A percentile compares a stretch with the other conserved stretches of the same genome.
These are phyloP conservation scores for Pachyseris speciosa DNA, from an alignment of 64 coral and sea anemone species.

Conservation along the genomic window DNA sequence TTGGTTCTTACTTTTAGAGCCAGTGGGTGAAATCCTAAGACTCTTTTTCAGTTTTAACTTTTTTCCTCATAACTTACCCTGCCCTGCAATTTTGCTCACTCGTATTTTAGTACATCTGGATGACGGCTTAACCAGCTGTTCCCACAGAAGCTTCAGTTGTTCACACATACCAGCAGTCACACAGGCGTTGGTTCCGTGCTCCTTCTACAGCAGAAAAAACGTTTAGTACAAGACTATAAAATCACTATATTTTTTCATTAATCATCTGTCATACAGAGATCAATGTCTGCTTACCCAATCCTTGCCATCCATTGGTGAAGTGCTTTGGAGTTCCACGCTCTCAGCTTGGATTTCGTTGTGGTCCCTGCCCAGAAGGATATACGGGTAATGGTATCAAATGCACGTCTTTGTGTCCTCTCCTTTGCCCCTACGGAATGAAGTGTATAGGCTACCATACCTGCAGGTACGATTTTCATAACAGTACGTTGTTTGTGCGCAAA, in stretches of 20 bases:
- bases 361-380: conserved; percentile 81
- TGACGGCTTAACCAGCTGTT: too few relatives aligned
- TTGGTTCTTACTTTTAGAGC: too few relatives aligned
- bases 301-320: conserved; percentile 61
- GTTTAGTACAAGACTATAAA: neutral
- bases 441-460: conserved; percentile 72
- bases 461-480: neutral
- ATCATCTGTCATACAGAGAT: conserved; percentile 18
- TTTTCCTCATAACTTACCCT: too few relatives aligned
- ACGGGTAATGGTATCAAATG: conserved; percentile 79
- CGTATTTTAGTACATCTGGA: too few relatives aligned
- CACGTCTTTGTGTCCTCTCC: conserved; percentile 66
- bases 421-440: conserved; percentile 81
- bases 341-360: conserved; percentile 75
- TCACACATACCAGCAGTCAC: too few relatives aligned
- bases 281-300: conserved; percentile 60
- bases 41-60: too few relatives aligned
- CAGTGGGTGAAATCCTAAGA: too few relatives aligned
- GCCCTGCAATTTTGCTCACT: too few relatives aligned
- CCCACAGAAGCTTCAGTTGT: too few relatives aligned
- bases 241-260: neutral
- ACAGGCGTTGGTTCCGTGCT: neutral
- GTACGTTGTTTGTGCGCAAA: neutral
- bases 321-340: conserved; percentile 48
- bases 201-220: too few relatives aligned